These are phyloP conservation scores for Sisyra nigra DNA, from an alignment of 2,888 invertebrate genomes.

Conservation along the genomic window DNA sequence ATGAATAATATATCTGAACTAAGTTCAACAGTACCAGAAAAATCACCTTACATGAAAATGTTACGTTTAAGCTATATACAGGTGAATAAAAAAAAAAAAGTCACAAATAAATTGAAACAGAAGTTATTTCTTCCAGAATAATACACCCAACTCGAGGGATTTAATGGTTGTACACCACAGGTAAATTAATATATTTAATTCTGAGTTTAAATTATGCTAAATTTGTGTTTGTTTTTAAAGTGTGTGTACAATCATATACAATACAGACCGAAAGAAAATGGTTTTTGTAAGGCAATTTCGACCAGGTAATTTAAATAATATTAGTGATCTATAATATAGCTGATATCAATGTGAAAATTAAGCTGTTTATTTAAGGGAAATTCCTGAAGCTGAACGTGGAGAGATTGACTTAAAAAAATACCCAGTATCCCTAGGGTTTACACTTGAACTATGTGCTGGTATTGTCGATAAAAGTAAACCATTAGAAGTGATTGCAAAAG, in stretches of 20 bases:
- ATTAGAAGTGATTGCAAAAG: constrained; percentile 61
- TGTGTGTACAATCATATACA: constrained; percentile 71
- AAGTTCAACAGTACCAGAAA: constrained; percentile 12
- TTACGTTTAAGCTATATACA: constrained; percentile 56
- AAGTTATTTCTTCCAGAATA: constrained; percentile 36
- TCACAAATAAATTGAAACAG: too few species aligned
- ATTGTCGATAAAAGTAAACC: constrained; percentile 72
- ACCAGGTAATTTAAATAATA: constrained; percentile 41
- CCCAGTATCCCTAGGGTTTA: constrained; percentile 56
- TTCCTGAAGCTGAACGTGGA: constrained; percentile 25
- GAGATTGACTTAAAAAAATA: constrained; percentile 45
- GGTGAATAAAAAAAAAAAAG: constrained; percentile 14
- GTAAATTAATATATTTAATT: background rate
- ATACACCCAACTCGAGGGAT: constrained; percentile 64
- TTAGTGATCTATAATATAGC: too few species aligned
- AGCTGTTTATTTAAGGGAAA: too few species aligned
- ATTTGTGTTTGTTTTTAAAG: constrained; percentile 27
- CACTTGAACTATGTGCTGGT: constrained; percentile 88
- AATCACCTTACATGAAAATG: constrained; percentile 50
- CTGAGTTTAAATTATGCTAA: too few species aligned
- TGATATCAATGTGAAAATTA: too few species aligned
- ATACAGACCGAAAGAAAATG: constrained; percentile 55
- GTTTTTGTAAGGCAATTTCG: constrained; percentile 86
- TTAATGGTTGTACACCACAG: constrained; percentile 59
- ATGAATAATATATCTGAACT: too few species aligned